Percentiles rank a stretch among this genome's conserved stretches.
Evolutionary conservation across 2,888 invertebrate genomes (phyloP).

Genomic region (Chrysolina haemoptera): DNA sequence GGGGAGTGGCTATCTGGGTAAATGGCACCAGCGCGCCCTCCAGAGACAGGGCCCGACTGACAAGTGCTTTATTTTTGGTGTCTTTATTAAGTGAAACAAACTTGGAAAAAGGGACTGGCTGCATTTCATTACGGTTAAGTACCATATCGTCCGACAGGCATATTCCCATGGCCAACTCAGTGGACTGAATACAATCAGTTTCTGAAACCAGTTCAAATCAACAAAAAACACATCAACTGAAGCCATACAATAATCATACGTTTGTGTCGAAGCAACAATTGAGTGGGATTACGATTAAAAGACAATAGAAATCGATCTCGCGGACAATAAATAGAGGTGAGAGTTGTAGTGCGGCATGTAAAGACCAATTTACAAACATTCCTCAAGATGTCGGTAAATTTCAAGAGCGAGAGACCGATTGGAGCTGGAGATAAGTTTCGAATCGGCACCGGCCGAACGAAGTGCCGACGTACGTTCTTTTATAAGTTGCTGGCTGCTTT

Average conservation of each 20-base stretch:
- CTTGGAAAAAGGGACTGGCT: no score
- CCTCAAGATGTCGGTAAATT: slow-evolving; percentile 63
- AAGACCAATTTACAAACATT: slow-evolving; percentile 68
- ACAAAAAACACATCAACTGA: slow-evolving; percentile 12
- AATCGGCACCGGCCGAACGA: slow-evolving; percentile 28
- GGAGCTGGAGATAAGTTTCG: slow-evolving; percentile 38
- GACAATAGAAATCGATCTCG: slow-evolving; percentile 57
- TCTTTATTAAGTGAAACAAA: no score
- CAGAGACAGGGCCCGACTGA: no score
- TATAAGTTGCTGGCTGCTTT: slow-evolving; percentile 29
- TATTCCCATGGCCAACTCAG: neutral
- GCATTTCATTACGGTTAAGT: no score
- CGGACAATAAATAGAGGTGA: slow-evolving; percentile 57
- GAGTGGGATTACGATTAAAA: slow-evolving; percentile 37
- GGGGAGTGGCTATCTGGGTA: no score
- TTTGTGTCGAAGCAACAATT: slow-evolving; percentile 23
- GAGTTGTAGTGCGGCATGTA: slow-evolving; percentile 63
- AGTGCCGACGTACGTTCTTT: slow-evolving; percentile 49
- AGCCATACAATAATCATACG: slow-evolving; percentile 19
- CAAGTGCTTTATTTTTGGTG: no score
- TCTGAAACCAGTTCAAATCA: slow-evolving; percentile 14
- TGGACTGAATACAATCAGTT: neutral
- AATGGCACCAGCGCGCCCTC: no score
- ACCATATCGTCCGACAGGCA: neutral
- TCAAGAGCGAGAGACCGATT: slow-evolving; percentile 51